phyloP scores from a whole-genome alignment of 2,888 invertebrate species.

The Acleris sparsana region DNA sequence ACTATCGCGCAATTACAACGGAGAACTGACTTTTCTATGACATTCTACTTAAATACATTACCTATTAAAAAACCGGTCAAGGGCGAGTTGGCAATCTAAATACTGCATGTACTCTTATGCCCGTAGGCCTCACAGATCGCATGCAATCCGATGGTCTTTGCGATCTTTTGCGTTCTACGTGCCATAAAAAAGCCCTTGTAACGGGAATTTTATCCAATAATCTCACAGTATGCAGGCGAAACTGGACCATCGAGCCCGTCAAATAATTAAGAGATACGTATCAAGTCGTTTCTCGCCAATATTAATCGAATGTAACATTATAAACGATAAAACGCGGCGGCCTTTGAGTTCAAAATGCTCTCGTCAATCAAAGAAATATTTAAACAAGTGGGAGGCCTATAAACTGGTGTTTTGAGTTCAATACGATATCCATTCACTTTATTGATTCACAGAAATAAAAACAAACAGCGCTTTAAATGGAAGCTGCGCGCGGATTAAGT shows the following conservation, averaged over 20 bases:
- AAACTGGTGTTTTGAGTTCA: constrained; percentile 26
- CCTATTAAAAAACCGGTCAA: no score
- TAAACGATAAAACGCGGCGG: constrained; percentile 14
- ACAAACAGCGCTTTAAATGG: constrained; percentile 58
- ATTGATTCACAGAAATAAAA: constrained; percentile 46
- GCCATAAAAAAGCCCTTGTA: not conserved
- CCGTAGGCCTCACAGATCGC: no score
- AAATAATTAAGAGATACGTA: no score
- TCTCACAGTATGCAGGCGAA: not conserved
- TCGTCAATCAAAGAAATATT: constrained; percentile 13
- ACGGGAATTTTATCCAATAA: constrained; percentile 9
- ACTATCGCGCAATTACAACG: no score
- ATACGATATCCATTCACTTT: constrained; percentile 32
- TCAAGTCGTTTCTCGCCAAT: not conserved
- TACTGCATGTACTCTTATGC: no score
- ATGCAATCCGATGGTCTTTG: no score
- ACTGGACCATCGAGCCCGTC: no score
- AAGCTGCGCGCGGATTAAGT: constrained; percentile 62
- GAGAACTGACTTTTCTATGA: no score
- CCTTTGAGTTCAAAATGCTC: constrained; percentile 8
- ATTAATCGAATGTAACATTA: constrained; percentile 12
- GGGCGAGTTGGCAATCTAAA: no score
- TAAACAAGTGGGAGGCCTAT: constrained; percentile 1
- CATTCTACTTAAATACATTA: no score
- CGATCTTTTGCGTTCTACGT: no score